These are phyloP conservation scores for Talpa occidentalis DNA, from an alignment of 2,113 vertebrate genomes.

Conservation along the genomic window DNA sequence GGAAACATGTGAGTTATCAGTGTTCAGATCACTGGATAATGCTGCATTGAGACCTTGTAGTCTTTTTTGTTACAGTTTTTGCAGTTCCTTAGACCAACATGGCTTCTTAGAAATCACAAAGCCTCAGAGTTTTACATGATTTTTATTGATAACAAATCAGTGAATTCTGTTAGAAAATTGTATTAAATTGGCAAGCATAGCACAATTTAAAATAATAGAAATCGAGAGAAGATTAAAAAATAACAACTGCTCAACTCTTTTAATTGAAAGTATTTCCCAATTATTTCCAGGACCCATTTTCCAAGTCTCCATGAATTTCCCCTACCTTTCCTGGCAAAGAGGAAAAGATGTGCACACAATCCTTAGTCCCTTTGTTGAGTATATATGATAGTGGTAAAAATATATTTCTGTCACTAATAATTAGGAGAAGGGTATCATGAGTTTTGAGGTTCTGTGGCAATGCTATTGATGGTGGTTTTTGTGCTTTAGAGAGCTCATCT, in stretches of 20 bases:
- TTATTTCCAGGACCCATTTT: too few relatives aligned
- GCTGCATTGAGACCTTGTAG: background rate
- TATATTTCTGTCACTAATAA: background rate
- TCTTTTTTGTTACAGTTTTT: background rate
- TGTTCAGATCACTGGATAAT: background rate
- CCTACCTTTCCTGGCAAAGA: background rate
- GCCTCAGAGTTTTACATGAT: background rate
- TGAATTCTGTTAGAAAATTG: background rate
- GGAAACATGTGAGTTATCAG: background rate
- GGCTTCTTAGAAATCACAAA: background rate
- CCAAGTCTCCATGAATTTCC: fast-evolving
- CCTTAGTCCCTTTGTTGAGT: too few relatives aligned
- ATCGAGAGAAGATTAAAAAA: background rate
- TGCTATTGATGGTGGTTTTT: background rate
- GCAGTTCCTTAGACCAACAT: background rate
- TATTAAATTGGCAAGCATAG: background rate
- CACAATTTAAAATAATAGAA: background rate
- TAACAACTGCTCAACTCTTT: background rate
- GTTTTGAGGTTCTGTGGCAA: background rate
- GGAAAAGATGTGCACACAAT: fast-evolving
- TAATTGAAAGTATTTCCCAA: background rate
- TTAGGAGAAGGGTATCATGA: background rate
- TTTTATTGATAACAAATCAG: slow-evolving; percentile 39
- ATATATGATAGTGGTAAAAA: fast-evolving
- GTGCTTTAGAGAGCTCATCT: background rate